Conservation (phyloP, 2,797 vertebrate species). For the Limosa lapponica region DNA sequence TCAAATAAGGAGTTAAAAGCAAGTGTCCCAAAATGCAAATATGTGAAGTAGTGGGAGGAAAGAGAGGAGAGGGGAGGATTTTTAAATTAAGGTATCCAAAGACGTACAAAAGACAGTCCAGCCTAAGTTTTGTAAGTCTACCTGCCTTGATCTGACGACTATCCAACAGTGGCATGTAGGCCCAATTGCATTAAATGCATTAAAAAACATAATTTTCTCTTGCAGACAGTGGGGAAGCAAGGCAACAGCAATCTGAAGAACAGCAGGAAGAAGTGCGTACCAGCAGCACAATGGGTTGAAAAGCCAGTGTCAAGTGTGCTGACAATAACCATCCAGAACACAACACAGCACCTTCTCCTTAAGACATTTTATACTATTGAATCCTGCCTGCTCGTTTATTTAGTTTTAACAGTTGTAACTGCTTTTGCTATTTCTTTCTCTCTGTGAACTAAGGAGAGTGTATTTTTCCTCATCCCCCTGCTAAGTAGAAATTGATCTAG, state of each 20-base stretch:
- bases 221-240: neutral
- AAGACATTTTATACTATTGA: neutral
- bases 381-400: neutral
- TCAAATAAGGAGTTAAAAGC: neutral
- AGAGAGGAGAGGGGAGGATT: neutral
- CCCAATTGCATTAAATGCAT: neutral
- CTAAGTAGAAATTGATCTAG: neutral
- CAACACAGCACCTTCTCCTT: neutral
- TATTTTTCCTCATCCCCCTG: neutral
- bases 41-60: neutral
- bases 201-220: neutral
- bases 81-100: neutral
- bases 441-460: neutral
- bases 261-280: neutral
- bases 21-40: neutral
- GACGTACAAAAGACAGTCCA: neutral
- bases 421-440: neutral
- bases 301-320: neutral
- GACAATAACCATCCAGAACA: neutral
- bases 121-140: neutral
- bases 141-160: neutral
- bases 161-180: accelerated
- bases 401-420: neutral
- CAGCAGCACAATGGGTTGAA: neutral
- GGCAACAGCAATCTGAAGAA: neutral